Evolutionary conservation across 1,140 invertebrate species (phyloP), one percentile per base, ranked within the genome.

Genomic region (Hermatobates lingyangjiaoensis): DNA sequence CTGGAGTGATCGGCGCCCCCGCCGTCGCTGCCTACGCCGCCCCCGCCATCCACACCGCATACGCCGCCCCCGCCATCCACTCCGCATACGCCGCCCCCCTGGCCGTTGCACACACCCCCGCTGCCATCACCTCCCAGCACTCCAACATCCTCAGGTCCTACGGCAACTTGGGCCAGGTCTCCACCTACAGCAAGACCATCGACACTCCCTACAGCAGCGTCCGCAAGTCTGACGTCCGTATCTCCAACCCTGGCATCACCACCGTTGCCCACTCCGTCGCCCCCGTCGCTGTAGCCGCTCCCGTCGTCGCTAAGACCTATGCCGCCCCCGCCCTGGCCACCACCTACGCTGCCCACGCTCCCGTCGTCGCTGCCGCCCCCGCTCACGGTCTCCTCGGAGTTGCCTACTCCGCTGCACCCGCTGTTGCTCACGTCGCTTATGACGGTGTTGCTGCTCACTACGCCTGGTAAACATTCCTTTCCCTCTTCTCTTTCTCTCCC

Each of bases 141-240:
- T 57, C 59, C 48, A 62, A 61, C 55, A 56, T 61, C 50, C 49
- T 60, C 42, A 54, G 60, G 14, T 56, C 52, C 27, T 58, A 54
- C 27, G 61, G 61, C 5, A 60, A 62, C 54, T 27, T 61, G n/a
- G 60, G 59, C 10, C 58, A 59, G 38, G 53, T 62, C 4, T 56
- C 58, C 50, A 59, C 60, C 48, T 60, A 61, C 58, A 51, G 52
- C 50, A 63, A 62, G 54, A 57, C 57, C 44, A 51, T 60, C 52
- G 59, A 60, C 40, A 62, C 61, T 20, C 58, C 64, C 1, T 60
- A 57, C 58, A 58, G 61, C 48, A 56, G 50, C 48, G 58, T 63
- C 26, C 54, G 59, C 38, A 65, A 65, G 51, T 54, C 55, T 49
- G 64, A 66, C 56, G 59, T 62, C 45, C 56, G 63, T 21, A 56